phyloP scores from a whole-genome alignment of 2,797 vertebrate genomes.

The Sitta carolinensis region DNA sequence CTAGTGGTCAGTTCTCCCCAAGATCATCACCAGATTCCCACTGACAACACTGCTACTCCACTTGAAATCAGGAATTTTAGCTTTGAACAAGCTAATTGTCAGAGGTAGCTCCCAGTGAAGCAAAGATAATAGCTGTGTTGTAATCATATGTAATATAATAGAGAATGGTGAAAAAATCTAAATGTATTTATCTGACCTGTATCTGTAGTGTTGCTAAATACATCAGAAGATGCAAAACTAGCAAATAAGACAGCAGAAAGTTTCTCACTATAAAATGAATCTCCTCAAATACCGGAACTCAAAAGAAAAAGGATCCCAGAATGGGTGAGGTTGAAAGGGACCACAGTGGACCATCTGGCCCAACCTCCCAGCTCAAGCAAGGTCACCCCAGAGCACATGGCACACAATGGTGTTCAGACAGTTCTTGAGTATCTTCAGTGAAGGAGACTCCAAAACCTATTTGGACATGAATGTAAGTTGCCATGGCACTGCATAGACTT shows the following conservation, averaged over 20 bases:
- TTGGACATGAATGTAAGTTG: not conserved
- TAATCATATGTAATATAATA: constrained; percentile 2
- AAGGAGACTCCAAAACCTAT: not conserved
- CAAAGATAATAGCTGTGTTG: not conserved
- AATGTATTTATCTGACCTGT: not conserved
- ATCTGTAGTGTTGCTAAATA: not conserved
- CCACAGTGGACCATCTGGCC: not conserved
- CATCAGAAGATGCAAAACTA: not conserved
- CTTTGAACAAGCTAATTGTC: not conserved
- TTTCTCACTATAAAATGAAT: constrained; percentile 13
- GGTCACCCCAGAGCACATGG: not conserved
- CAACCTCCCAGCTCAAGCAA: not conserved
- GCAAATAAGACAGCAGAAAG: not conserved
- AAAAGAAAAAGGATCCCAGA: not conserved
- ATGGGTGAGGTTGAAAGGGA: not conserved
- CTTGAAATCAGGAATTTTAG: not conserved
- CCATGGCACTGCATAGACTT: not conserved
- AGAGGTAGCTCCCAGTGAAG: not conserved
- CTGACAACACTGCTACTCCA: not conserved
- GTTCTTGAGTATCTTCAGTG: not conserved
- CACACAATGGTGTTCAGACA: not conserved
- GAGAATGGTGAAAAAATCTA: constrained; percentile 26
- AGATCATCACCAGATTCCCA: not conserved
- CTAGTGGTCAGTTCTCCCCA: not conserved
- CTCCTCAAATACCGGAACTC: not conserved